Evolutionary conservation across 2,888 invertebrate genomes (phyloP), one percentile per base, ranked within the genome.

Genomic region (Seladonia tumulorum): DNA sequence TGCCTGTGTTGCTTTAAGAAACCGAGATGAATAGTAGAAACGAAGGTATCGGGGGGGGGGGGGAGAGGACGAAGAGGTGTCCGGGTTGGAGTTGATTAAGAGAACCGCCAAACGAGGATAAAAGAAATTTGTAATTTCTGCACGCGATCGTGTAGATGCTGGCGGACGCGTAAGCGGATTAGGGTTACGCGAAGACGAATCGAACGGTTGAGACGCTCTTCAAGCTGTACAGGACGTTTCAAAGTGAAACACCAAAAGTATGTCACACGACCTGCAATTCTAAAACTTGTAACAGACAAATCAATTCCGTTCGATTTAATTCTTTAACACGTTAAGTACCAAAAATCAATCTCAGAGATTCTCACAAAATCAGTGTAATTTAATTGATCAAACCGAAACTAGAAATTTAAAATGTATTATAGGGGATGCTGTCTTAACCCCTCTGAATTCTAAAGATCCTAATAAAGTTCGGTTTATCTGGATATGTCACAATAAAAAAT

Each of bases 1-100:
- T 76, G 74, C 45, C 60, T 71, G 81, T 76, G 86, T 85, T 85
- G 85, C 57, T 79, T 85, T 76, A 85, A 85, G 85, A 72, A 85
- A 85, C 79, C 16, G 72, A 66, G 79, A 85, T 72, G 85, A 85
- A 85, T 63, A 72, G 75, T 5, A n/a, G 47, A 14, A 42, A 75
- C 42, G 66, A 22, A 22, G 49, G 35, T 25, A 72, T 8, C n/a
- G 57, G 14, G 45, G 57, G 71, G 35, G 35, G 35, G 35, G 2
- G 35, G 2, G 35, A 0, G 35, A 0, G 29, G 29, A 2, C 60
- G 57, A 16, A 29, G 18, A 8, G 66, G 35, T 71, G 39, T 22
- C 12, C 42, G 22, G 75, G 42, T 35, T 45, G 18, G 45, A 35
- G 39, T 73, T 77, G 79, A 79, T 85, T 71, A 81, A 74, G 77